phyloP scores from a whole-genome alignment of 1,140 invertebrate species.

The Ceratosolen fusciceps region DNA sequence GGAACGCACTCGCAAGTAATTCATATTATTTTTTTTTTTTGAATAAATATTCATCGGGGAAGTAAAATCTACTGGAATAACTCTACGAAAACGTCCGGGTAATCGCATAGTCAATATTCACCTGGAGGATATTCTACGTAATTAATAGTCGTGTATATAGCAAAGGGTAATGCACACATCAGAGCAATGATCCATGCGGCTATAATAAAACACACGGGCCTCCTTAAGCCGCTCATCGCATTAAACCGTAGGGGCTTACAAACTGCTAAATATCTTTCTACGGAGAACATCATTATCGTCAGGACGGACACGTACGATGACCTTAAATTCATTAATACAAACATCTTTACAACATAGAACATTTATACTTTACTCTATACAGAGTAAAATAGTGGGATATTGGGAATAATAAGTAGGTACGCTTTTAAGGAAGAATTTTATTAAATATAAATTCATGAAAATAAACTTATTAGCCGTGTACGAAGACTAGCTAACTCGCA shows the following conservation, averaged over 20 bases:
- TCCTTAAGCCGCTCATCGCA: constrained; percentile 83
- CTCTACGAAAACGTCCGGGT: too few relatives aligned
- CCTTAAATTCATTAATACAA: constrained; percentile 67
- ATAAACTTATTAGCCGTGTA: too few relatives aligned
- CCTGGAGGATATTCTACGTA: constrained; percentile 81
- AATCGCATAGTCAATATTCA: constrained; percentile 54
- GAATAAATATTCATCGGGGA: background rate
- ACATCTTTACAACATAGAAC: too few relatives aligned
- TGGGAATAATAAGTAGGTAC: too few relatives aligned
- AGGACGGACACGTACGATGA: constrained; percentile 91
- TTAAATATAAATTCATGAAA: too few relatives aligned
- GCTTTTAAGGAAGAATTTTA: too few relatives aligned
- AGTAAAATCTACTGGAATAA: too few relatives aligned
- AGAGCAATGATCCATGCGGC: constrained; percentile 85
- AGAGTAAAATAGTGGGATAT: too few relatives aligned
- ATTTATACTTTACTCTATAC: too few relatives aligned
- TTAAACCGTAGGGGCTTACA: constrained; percentile 89
- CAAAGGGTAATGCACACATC: constrained; percentile 85
- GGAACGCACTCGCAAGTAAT: too few relatives aligned
- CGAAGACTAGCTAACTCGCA: too few relatives aligned
- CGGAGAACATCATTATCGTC: constrained; percentile 90
- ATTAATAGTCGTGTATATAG: constrained; percentile 78
- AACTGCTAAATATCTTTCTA: constrained; percentile 91
- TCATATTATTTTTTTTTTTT: constrained; percentile 14
- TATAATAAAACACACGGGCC: constrained; percentile 86